Evolutionary conservation across 2,113 vertebrate genomes (phyloP).

Genomic region (Gambusia affinis): DNA sequence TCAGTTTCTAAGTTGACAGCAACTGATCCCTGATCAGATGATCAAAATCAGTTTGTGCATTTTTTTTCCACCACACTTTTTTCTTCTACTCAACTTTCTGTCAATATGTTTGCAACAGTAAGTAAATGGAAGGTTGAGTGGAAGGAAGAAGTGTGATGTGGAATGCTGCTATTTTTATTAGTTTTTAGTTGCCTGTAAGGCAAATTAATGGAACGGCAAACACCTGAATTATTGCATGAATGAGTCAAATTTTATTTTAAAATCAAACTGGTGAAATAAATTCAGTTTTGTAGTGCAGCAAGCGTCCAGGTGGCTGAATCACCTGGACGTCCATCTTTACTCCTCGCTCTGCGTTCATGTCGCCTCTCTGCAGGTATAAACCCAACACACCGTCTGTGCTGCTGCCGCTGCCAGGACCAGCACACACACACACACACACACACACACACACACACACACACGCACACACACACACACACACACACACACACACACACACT

Average conservation of each 20-base stretch:
- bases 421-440: too few relatives aligned
- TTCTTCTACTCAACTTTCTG: background rate
- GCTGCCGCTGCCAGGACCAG: conserved; percentile 63
- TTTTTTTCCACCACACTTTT: background rate
- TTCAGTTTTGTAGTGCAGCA: too few relatives aligned
- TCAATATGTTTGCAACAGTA: background rate
- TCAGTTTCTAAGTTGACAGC: too few relatives aligned
- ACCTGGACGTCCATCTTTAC: conserved; percentile 58
- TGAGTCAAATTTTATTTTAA: too few relatives aligned
- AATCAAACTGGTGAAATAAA: too few relatives aligned
- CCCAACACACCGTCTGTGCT: conserved; percentile 75
- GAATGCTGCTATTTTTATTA: too few relatives aligned
- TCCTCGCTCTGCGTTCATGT: conserved; percentile 39
- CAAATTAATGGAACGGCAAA: too few relatives aligned
- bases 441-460: conserved; percentile 17
- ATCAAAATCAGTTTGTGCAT: too few relatives aligned
- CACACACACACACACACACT: conserved; percentile 47
- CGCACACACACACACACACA: conserved; percentile 49
- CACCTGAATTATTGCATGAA: too few relatives aligned
- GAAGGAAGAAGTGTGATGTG: background rate
- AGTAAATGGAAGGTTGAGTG: background rate
- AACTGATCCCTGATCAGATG: too few relatives aligned
- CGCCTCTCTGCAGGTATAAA: conserved; percentile 71
- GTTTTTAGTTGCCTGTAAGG: too few relatives aligned
- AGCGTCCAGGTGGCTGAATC: conserved; percentile 58